phyloP scores from a whole-genome alignment of 2,888 invertebrate genomes.

The Synanthedon tipuliformis region DNA sequence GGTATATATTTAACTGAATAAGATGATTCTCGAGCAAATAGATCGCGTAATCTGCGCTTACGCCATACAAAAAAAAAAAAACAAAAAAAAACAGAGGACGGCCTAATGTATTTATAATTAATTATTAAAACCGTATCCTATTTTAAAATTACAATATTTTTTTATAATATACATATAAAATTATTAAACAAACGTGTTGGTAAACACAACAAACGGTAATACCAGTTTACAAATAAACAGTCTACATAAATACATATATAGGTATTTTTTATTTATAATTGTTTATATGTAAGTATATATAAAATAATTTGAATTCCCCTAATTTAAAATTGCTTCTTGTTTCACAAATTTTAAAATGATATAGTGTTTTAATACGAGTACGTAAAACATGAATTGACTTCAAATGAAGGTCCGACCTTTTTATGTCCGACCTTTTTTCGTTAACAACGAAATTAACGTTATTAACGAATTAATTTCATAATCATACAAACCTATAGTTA shows the following conservation, averaged over 20 bases:
- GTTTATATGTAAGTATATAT: conserved; percentile 18
- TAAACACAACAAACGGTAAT: conserved; percentile 21
- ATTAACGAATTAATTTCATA: conserved; percentile 24
- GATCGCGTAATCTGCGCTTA: too few species aligned
- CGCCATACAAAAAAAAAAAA: too few species aligned
- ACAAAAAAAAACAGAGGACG: too few species aligned
- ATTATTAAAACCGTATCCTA: too few species aligned
- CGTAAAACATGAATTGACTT: conserved; percentile 52
- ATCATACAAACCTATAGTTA: conserved; percentile 48
- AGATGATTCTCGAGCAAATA: too few species aligned
- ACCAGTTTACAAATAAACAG: background rate
- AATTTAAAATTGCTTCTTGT: conserved; percentile 50
- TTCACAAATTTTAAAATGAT: conserved; percentile 12
- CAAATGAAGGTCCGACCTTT: conserved; percentile 22
- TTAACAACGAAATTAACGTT: background rate
- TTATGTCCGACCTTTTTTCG: background rate
- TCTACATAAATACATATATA: background rate
- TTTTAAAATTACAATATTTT: too few species aligned
- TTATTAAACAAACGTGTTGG: conserved; percentile 16
- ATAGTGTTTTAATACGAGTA: conserved; percentile 22
- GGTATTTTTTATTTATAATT: conserved; percentile 16
- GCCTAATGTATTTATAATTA: too few species aligned
- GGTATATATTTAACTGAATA: too few species aligned
- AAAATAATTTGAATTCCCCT: conserved; percentile 40
- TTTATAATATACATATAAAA: background rate